phyloP scores from a whole-genome alignment of 2,888 invertebrate species.

The Hemicrepidius hirtus region DNA sequence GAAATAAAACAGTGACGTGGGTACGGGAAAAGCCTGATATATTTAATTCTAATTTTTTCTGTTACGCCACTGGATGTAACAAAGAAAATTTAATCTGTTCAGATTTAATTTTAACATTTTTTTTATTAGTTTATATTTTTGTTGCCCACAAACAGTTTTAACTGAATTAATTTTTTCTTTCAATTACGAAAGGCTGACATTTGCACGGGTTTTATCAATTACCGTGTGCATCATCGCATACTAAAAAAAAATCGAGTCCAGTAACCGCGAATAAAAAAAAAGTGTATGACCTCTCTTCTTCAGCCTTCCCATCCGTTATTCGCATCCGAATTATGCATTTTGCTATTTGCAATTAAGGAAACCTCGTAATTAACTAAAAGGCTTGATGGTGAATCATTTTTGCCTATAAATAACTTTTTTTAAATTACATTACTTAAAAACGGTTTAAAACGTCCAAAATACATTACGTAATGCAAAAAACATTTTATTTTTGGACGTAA shows the following conservation, averaged over 20 bases:
- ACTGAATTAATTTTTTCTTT: too few relatives aligned
- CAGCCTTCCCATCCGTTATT: conserved; percentile 15
- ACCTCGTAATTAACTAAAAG: conserved; percentile 2
- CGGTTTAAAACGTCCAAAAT: too few relatives aligned
- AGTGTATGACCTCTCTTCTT: conserved; percentile 2
- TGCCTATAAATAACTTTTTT: conserved; percentile 4
- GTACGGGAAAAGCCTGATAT: too few relatives aligned
- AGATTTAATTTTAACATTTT: too few relatives aligned
- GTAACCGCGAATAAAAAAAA: conserved; percentile 20
- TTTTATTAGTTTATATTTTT: too few relatives aligned
- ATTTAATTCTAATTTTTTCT: too few relatives aligned
- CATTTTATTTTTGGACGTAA: too few relatives aligned
- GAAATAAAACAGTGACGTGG: too few relatives aligned
- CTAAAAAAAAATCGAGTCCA: conserved; percentile 22
- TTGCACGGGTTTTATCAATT: conserved; percentile 10
- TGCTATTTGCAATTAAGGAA: conserved; percentile 16
- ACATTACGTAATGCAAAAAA: too few relatives aligned
- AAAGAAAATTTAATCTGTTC: too few relatives aligned
- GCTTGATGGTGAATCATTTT: neutral
- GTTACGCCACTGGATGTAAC: too few relatives aligned
- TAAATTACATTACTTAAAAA: neutral
- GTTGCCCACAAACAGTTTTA: too few relatives aligned
- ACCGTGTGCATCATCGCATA: conserved; percentile 17
- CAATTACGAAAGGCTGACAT: neutral
- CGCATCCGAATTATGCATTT: conserved; percentile 22